Evolutionary conservation across 2,797 vertebrate genomes (phyloP), one percentile per base, ranked within the genome.

Genomic region (Anguilla marmorata): DNA sequence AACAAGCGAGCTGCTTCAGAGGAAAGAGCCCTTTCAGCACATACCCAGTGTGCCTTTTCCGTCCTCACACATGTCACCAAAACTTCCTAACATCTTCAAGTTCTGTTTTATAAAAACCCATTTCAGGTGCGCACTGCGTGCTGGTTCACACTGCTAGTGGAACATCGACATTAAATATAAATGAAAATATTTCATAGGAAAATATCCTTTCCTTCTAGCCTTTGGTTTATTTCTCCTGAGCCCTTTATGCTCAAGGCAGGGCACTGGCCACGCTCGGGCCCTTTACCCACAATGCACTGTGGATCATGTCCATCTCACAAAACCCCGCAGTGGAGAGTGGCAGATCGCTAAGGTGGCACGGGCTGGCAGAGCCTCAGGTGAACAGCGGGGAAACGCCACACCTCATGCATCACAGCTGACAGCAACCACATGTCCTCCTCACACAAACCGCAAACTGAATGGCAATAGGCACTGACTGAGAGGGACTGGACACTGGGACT

Each of bases 371-470:
- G 90, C 91, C 92, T 90, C 92, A 88, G 91, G 90, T 74, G 86
- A 91, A 90, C 92, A 91, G 92, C 92, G 86, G 91, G 91, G 92
- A 93, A 92, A 92, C 89, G 93, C 91, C 94, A 94, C 92, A 91
- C 92, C 89, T 90, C 92, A 93, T 94, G 92, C 92, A 95, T 96
- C 95, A 95, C 91, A 90, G 2, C n/a, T 92, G 94, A 95, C 94
- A 95, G 93, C 91, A 90, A 90, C 91, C 91, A 93, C 92, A 92
- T 90, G 92, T 93, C 94, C 90, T 90, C 93, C 85, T 52, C 24
- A 24, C 45, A 16, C 45, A 11, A 21, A 11, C 19, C n/a, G 3
- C 50, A 5, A 45, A 1, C 12, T 66, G 66, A 82, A 45, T 45
- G 79, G 33, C 11, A 82, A 50, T 58, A 41, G 16, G 21, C 21